Percentiles rank a stretch among this genome's conserved stretches.
Evolutionary conservation across 2,113 vertebrate species (phyloP).

Genomic region (Natator depressus): DNA sequence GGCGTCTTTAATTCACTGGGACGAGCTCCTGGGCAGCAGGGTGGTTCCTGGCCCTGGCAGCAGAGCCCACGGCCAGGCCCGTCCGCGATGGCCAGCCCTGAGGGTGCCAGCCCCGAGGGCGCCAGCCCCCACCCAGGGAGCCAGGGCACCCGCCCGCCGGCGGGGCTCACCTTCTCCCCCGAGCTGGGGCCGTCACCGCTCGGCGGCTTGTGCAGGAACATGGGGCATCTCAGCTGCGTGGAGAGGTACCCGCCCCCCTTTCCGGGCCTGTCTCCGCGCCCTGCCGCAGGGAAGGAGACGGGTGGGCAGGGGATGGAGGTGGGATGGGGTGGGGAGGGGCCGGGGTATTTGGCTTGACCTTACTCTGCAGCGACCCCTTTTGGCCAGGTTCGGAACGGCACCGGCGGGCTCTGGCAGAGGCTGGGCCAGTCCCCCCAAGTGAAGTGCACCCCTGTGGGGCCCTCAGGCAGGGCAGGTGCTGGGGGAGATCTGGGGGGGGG

Average conservation of each 20-base stretch:
- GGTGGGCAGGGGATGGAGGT: background rate
- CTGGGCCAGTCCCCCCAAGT: too few species aligned
- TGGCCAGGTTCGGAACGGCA: background rate
- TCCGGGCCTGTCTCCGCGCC: background rate
- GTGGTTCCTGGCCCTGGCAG: too few species aligned
- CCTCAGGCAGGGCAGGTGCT: too few species aligned
- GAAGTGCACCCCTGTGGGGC: background rate
- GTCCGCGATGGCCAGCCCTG: background rate
- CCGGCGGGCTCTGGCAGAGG: background rate
- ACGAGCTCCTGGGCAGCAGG: background rate
- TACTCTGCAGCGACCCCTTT: background rate
- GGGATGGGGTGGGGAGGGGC: too few species aligned
- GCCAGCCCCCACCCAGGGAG: too few species aligned
- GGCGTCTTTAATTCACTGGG: background rate
- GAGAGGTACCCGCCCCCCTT: constrained; percentile 37
- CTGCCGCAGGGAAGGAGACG: background rate
- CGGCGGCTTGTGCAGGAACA: constrained; percentile 37
- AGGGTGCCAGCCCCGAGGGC: too few species aligned
- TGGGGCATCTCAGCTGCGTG: constrained; percentile 48
- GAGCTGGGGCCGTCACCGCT: constrained; percentile 47
- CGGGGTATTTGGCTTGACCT: background rate
- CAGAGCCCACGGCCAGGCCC: background rate
- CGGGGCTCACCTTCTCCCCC: constrained; percentile 7
- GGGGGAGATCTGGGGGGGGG: background rate
- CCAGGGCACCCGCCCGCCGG: background rate